These are phyloP conservation scores for Scotopteryx bipunctaria DNA, from an alignment of 2,888 invertebrate species.

Conservation along the genomic window DNA sequence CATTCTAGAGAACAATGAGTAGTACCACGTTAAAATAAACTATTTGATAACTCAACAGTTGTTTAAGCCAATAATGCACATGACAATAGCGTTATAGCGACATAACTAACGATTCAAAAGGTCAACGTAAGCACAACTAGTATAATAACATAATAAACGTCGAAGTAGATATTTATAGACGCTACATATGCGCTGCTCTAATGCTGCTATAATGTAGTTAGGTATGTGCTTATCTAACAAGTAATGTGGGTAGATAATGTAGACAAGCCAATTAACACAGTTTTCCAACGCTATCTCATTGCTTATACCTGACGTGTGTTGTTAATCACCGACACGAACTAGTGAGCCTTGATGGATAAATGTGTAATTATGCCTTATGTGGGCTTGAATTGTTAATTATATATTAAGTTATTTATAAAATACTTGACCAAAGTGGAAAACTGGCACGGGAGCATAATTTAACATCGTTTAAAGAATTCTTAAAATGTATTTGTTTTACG, in stretches of 20 bases:
- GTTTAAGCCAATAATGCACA: constrained; percentile 55
- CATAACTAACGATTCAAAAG: constrained; percentile 56
- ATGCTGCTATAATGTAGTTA: constrained; percentile 38
- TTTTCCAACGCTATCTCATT: constrained; percentile 38
- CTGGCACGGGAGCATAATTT: not conserved
- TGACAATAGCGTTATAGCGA: constrained; percentile 48
- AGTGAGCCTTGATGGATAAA: constrained; percentile 21
- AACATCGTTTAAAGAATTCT: not conserved
- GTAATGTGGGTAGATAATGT: constrained; percentile 36
- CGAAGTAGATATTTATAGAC: constrained; percentile 42
- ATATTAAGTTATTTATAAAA: constrained; percentile 6
- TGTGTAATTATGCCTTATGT: constrained; percentile 10
- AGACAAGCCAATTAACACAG: constrained; percentile 48
- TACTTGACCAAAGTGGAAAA: constrained; percentile 3
- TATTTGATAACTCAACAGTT: constrained; percentile 52
- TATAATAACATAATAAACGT: constrained; percentile 46
- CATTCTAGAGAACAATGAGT: constrained; percentile 54
- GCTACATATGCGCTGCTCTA: constrained; percentile 30
- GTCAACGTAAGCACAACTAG: constrained; percentile 49
- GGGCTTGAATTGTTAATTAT: constrained; percentile 3
- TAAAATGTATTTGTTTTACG: not conserved
- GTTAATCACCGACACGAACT: constrained; percentile 28
- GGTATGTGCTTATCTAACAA: constrained; percentile 42
- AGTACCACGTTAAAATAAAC: constrained; percentile 53
- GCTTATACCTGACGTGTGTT: constrained; percentile 32